Conservation (phyloP, 2,797 vertebrate species). For the Phoeniculus purpureus region DNA sequence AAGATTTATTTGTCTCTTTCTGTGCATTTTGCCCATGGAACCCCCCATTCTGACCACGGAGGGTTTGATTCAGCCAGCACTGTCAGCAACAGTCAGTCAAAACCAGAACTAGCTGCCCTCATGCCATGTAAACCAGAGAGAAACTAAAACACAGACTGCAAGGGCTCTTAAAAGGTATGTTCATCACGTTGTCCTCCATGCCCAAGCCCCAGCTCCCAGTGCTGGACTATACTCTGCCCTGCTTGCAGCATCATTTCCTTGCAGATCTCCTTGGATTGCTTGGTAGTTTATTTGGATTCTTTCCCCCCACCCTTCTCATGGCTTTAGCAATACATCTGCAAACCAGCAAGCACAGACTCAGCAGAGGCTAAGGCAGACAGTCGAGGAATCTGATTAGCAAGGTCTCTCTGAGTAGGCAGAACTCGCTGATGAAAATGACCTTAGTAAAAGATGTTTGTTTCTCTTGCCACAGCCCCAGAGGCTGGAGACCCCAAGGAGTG, state of each 20-base stretch:
- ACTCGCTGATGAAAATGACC: conserved; percentile 35
- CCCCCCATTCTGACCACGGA: accelerated
- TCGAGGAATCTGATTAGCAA: conserved; percentile 14
- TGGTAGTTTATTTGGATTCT: background rate
- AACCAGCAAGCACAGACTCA: background rate
- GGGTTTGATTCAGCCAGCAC: background rate
- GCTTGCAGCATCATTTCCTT: background rate
- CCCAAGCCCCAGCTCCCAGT: background rate
- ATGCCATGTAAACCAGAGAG: background rate
- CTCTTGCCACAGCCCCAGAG: background rate
- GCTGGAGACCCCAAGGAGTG: conserved; percentile 16
- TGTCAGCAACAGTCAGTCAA: background rate
- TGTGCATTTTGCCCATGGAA: background rate
- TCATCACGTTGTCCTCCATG: accelerated
- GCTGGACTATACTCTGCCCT: background rate
- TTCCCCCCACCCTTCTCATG: no score
- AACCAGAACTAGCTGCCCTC: background rate
- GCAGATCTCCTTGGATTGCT: background rate
- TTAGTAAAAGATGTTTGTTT: conserved; percentile 47
- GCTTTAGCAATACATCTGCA: background rate
- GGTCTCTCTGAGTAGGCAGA: conserved; percentile 25
- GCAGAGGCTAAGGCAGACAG: background rate
- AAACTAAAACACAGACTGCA: background rate
- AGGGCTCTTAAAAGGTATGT: background rate
- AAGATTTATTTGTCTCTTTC: background rate